Base-by-base conservation (phyloP, 2,888 invertebrate species). In the Mythimna vitellina region DNA sequence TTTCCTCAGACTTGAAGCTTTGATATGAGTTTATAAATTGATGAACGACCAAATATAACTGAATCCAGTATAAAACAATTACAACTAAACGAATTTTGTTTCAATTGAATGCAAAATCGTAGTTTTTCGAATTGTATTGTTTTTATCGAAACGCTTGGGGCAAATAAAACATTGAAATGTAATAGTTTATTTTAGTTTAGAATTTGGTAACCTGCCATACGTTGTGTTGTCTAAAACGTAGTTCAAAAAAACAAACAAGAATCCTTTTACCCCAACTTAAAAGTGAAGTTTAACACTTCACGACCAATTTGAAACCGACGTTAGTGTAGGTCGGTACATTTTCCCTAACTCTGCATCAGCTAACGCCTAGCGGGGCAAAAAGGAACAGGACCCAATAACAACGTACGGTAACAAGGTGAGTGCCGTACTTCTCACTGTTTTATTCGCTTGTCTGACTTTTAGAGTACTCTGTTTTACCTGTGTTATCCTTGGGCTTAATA, bases 381-480 rank as follows among this genome's bases (percentile, higher is more conserved):
- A 73, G 58, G 76, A 82, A n/a, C 76, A 71, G 77, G 60, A 79
- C 76, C 66, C 75, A 77, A 82, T 80, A 83, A 83, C 84, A 79
- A 75, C 82, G 73, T 49, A 70, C 72, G 58, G 79, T 72, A 83
- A 83, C 83, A 79, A 73, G 72, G 73, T 70, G 82, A 83, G 80
- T 84, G 80, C 77, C 63, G 81, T 72, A 73, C 68, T 80, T 76
- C 70, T 38, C 64, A 75, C 77, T 66, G 84, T 83, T 83, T 83
- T 84, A 83, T 83, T 83, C 80, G 77, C 71, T 70, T 80, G 80
- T 84, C 80, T 84, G 83, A 82, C 82, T 83, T 81, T 84, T 70
- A 73, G 79, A 67, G 84, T 75, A 72, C 56, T 73, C 79, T 71
- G 71, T 83, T 75, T 75, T 77, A 70, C 79, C 74, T 76, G 69